phyloP scores from a whole-genome alignment of 1,140 invertebrate species.

The Drosophila takahashii region DNA sequence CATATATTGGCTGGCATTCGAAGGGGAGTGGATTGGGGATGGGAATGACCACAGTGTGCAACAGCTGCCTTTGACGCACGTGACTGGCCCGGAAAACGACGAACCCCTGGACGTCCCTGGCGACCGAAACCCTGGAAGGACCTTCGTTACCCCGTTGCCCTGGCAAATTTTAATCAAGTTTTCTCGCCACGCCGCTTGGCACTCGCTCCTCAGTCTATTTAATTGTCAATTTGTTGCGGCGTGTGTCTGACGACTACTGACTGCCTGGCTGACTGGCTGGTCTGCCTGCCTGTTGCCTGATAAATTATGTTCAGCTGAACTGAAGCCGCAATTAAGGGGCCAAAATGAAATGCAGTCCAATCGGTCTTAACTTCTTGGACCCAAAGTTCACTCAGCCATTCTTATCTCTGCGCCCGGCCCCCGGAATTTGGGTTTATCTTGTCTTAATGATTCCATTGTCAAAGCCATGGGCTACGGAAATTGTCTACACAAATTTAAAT shows the following conservation, averaged over 20 bases:
- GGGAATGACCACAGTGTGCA: slow-evolving; percentile 57
- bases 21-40: not conserved
- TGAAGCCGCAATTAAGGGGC: slow-evolving; percentile 54
- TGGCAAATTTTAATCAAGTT: slow-evolving; percentile 80
- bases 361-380: slow-evolving; percentile 6
- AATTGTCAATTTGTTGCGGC: slow-evolving; percentile 78
- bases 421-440: slow-evolving; percentile 59
- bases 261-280: no score
- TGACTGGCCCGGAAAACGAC: slow-evolving; percentile 41
- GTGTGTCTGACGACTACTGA: slow-evolving; percentile 39
- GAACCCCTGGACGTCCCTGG: not conserved
- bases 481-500: slow-evolving; percentile 81
- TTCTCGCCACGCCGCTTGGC: slow-evolving; percentile 51
- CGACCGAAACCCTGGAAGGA: not conserved
- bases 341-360: slow-evolving; percentile 56
- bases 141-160: slow-evolving; percentile 46
- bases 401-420: slow-evolving; percentile 55
- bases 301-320: slow-evolving; percentile 65
- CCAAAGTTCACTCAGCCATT: slow-evolving; percentile 49
- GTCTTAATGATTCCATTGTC: slow-evolving; percentile 79
- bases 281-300: slow-evolving; percentile 45
- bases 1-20: slow-evolving; percentile 57
- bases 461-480: slow-evolving; percentile 77
- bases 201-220: slow-evolving; percentile 68
- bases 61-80: slow-evolving; percentile 73